Base-by-base conservation (phyloP, 2,113 vertebrate species). In the Falcunculus frontatus region DNA sequence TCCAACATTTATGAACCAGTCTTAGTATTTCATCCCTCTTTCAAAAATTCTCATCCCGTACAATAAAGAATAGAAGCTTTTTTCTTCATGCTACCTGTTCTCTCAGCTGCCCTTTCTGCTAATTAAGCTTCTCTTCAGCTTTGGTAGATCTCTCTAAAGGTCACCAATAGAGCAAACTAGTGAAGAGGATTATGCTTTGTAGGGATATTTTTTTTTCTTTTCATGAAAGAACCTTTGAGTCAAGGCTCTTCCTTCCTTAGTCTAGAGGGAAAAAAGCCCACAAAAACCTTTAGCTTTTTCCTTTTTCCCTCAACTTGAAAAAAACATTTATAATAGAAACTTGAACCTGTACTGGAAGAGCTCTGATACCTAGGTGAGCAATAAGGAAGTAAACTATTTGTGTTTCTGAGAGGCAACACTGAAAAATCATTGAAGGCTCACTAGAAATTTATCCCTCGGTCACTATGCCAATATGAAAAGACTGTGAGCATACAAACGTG, bases 131-230 rank as follows among this genome's bases (percentile, higher is more conserved):
- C 84, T 94, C 93, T 79, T 89, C 95, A 87, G 73, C 87, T 96
- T 97, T 95, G 80, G 95, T 92, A 94, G 93, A 93, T 91, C 90
- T 95, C 91, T 97, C 52, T 97, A 97, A 98, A 98, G 96, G 97
- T 98, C 97, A 97, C 60, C 82, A 70, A 72, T 85, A 93, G 76
- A 95, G 90, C 94, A 96, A 83, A 84, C 90, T 76, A 94, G 93
- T 93, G 94, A 92, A 95, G 79, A 92, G 79, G 88, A 95, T 96
- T 93, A 97, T 23, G 85, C 60, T 95, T 96, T 91, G 53, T 70
- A 47, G 37, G 42, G 50, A 35, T 82, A 13, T 94, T 82, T 79
- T 95, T 88, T 53, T 46, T 94, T 95, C 81, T 90, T 76, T 69
- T 69, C 32, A 16, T 69, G 44, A 88, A 94, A 82, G 79, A 93